Evolutionary conservation across 2,113 vertebrate species (phyloP).

Genomic region (Pseudorasbora parva): DNA sequence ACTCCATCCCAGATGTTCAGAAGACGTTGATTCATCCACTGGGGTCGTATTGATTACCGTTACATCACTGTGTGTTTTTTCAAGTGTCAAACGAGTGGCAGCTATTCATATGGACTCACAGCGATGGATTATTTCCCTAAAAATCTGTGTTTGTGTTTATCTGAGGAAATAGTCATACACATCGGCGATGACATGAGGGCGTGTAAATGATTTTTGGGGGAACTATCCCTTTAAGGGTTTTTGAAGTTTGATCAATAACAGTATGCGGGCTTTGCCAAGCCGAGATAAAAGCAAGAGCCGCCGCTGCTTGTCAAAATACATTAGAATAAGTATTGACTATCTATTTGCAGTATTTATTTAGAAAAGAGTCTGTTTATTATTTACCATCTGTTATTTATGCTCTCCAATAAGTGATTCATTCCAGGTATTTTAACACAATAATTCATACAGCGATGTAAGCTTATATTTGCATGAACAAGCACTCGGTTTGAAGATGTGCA

Average conservation of each 20-base stretch:
- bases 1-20: too few species aligned
- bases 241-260: constrained; percentile 9
- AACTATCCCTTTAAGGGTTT: not conserved
- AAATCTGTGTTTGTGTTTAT: too few species aligned
- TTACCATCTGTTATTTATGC: constrained; percentile 20
- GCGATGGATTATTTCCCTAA: too few species aligned
- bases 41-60: too few species aligned
- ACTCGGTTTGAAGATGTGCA: constrained; percentile 14
- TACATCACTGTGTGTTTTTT: too few species aligned
- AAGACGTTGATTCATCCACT: too few species aligned
- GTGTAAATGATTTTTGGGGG: not conserved
- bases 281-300: constrained; percentile 41
- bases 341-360: constrained; percentile 7
- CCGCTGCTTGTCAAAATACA: constrained; percentile 48
- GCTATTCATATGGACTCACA: too few species aligned
- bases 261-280: not conserved
- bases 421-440: not conserved
- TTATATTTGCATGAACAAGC: constrained; percentile 15
- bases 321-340: not conserved
- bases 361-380: not conserved
- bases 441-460: not conserved
- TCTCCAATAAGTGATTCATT: constrained; percentile 6
- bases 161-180: too few species aligned
- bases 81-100: too few species aligned
- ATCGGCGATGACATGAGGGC: too few species aligned